phyloP scores from a whole-genome alignment of 2,888 invertebrate species.

The Drosophila kokeensis region DNA sequence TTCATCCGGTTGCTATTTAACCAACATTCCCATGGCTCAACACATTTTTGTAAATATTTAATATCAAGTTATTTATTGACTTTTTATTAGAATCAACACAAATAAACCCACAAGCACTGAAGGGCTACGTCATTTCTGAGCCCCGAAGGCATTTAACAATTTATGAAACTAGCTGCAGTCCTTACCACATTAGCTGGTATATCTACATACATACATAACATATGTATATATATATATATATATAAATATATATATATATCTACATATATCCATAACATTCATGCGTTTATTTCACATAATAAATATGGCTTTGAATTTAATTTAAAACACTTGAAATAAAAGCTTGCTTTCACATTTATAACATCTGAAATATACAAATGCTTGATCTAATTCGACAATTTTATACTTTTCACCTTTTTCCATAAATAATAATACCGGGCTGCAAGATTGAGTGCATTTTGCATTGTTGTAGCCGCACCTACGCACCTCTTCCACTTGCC shows the following conservation, averaged over 20 bases:
- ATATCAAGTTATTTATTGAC: conserved; percentile 30
- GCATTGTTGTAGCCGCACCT: background rate
- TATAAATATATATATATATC: too few species aligned
- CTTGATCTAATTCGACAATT: background rate
- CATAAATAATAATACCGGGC: background rate
- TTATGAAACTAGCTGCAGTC: background rate
- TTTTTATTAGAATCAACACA: conserved; percentile 12
- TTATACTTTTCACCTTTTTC: background rate
- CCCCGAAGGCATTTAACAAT: conserved; percentile 5
- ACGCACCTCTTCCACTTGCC: background rate
- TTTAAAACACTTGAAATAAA: too few species aligned
- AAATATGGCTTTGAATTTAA: too few species aligned
- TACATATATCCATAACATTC: background rate
- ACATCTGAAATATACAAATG: background rate
- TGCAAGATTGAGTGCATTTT: background rate
- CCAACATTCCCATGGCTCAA: conserved; percentile 6
- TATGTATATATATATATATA: too few species aligned
- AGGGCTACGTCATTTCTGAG: background rate
- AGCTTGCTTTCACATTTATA: background rate
- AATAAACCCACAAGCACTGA: background rate
- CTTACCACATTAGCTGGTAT: background rate
- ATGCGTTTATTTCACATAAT: background rate
- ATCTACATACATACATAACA: too few species aligned
- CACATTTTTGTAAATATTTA: conserved; percentile 15
- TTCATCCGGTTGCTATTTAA: background rate